Evolutionary conservation across 2,797 vertebrate genomes (phyloP).

Genomic region (Chromis chromis): DNA sequence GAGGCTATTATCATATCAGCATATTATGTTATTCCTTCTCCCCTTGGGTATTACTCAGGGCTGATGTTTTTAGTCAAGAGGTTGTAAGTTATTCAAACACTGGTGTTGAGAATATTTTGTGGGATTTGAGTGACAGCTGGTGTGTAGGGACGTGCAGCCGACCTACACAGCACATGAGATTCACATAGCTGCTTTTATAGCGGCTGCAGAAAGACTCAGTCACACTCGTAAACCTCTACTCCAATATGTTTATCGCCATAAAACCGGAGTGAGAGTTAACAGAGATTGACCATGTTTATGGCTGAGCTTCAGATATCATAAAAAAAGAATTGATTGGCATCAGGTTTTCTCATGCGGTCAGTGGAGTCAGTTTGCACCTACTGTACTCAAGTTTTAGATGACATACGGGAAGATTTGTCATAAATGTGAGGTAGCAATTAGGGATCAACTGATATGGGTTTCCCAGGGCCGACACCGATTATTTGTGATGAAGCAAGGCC

Average conservation of each 20-base stretch:
- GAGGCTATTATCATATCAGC: slow-evolving; percentile 70
- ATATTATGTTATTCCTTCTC: slow-evolving; percentile 57
- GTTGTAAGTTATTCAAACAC: slow-evolving; percentile 77
- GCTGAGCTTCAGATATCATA: slow-evolving; percentile 47
- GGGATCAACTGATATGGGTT: too few species aligned
- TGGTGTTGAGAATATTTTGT: slow-evolving; percentile 53
- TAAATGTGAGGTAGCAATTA: not conserved
- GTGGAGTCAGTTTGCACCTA: slow-evolving; percentile 36
- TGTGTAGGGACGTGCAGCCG: slow-evolving; percentile 17
- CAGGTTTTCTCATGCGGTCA: slow-evolving; percentile 24
- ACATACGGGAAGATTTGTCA: slow-evolving; percentile 23
- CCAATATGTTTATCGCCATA: slow-evolving; percentile 51
- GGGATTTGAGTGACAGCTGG: slow-evolving; percentile 59
- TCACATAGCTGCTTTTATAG: slow-evolving; percentile 57
- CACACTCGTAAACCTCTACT: slow-evolving; percentile 49
- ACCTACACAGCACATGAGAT: slow-evolving; percentile 35
- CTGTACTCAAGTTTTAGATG: slow-evolving; percentile 13
- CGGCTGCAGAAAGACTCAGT: slow-evolving; percentile 35
- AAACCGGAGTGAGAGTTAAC: slow-evolving; percentile 45
- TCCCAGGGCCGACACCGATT: too few species aligned
- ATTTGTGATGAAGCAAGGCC: too few species aligned
- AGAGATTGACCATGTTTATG: slow-evolving; percentile 53
- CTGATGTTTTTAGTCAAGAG: slow-evolving; percentile 68
- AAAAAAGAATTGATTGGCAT: slow-evolving; percentile 49
- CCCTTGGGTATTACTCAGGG: slow-evolving; percentile 56